Base-by-base conservation (phyloP, 2,797 vertebrate genomes). In the Potorous gilbertii region DNA sequence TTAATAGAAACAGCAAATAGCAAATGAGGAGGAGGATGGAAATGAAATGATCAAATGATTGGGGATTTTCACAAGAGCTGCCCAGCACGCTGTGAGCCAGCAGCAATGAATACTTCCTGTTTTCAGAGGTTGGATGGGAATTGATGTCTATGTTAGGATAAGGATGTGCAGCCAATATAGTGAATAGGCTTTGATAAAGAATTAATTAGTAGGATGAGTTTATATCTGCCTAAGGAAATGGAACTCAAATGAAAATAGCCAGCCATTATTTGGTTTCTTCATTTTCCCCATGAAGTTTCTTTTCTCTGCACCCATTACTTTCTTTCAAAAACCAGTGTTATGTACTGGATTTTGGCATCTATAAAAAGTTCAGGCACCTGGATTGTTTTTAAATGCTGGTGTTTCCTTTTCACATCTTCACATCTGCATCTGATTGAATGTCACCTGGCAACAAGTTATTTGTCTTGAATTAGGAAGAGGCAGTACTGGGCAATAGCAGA, bases 161-260 rank as follows among this genome's bases (percentile, higher is more conserved):
- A 90, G 54, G 55, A 91, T 62, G 18, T 40, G 55, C 8, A 90
- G 54, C 62, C 62, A 93, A 81, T 55, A 55, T 10, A 52, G 92
- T 40, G 59, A 66, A 55, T n/a, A 27, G 54, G 89, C 46, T 50
- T 92, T 46, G 16, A 18, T 59, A 54, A 90, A 96, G 56, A 95
- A 96, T 59, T 93, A 96, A 95, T 94, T 87, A 87, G 96, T 96
- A 81, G 40, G 52, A 55, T 40, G 92, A 95, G 11, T 9, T 87
- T 6, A 91, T 90, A 95, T 56, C 91, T 57, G 89, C 27, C 94
- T 56, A 96, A 93, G 21, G 8, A 92, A 96, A 94, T 56, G 92
- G 87, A 95, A 87, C 56, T 31, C 31, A 95, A 87, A 40, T 59
- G 92, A 92, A 93, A 94, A 95, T 94, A 46, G 10, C 81, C 93